Conservation (phyloP, 2,113 vertebrate genomes). For the Macquaria australasica region DNA sequence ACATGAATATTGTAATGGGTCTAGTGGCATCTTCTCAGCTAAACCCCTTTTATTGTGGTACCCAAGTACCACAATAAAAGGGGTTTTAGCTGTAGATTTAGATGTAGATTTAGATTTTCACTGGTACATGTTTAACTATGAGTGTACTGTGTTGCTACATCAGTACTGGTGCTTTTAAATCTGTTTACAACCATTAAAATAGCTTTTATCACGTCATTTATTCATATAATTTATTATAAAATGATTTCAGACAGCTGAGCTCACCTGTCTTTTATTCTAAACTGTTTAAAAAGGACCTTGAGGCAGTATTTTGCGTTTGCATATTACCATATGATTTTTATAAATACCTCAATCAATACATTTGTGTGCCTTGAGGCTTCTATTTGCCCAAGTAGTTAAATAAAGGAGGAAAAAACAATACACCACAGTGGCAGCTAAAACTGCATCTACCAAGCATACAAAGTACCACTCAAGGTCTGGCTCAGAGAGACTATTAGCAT, state of each 20-base stretch:
- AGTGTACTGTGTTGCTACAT: background rate
- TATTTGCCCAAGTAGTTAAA: background rate
- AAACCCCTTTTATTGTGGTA: background rate
- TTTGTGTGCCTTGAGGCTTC: background rate
- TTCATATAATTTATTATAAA: background rate
- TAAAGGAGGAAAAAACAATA: background rate
- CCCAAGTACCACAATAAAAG: too few species aligned
- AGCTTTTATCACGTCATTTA: background rate
- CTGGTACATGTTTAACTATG: background rate
- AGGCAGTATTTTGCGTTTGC: background rate
- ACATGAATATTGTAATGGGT: background rate
- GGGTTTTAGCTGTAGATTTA: too few species aligned
- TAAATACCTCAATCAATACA: background rate
- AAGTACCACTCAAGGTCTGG: slow-evolving; percentile 22
- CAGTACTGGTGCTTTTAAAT: background rate
- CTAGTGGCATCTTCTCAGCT: background rate
- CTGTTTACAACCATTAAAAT: background rate
- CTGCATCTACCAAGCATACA: slow-evolving; percentile 7
- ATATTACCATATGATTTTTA: background rate
- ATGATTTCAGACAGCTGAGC: background rate
- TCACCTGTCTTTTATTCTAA: background rate
- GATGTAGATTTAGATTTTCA: background rate
- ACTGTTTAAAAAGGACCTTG: background rate
- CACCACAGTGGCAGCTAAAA: slow-evolving; percentile 3
- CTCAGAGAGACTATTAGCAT: slow-evolving; percentile 35